A percentile compares a stretch with the other conserved stretches of the same genome.
These are phyloP conservation scores for Lasiurus cinereus DNA, from an alignment of 2,113 vertebrate species.

Conservation along the genomic window DNA sequence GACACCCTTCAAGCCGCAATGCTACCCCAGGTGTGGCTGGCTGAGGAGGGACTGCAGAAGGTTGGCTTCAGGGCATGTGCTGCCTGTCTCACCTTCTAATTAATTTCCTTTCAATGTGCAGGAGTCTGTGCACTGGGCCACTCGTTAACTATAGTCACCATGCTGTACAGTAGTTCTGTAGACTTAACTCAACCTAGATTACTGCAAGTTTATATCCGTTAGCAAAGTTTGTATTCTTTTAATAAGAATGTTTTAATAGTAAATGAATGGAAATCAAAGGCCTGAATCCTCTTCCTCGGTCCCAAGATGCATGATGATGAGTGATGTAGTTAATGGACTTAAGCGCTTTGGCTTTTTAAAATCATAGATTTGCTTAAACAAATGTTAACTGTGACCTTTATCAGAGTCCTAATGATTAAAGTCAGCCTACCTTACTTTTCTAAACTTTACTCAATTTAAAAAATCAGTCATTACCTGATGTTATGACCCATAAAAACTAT, in stretches of 20 bases:
- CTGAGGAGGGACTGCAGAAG: no score
- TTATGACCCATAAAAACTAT: background rate
- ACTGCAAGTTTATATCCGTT: background rate
- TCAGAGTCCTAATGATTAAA: slow-evolving; percentile 16
- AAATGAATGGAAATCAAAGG: slow-evolving; percentile 5
- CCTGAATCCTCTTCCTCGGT: background rate
- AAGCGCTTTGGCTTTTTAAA: background rate
- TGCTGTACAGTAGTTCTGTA: background rate
- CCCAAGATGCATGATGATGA: background rate
- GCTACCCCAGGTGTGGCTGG: no score
- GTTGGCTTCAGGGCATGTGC: no score
- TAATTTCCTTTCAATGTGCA: no score
- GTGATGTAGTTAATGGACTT: background rate
- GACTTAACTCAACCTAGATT: background rate
- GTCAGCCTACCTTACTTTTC: background rate
- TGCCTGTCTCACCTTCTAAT: no score
- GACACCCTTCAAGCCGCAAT: no score
- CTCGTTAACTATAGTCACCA: background rate
- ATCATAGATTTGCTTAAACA: background rate
- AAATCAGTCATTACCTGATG: background rate
- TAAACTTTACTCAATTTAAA: slow-evolving; percentile 4
- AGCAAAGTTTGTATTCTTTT: background rate
- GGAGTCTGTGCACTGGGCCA: no score
- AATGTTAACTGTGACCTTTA: background rate
- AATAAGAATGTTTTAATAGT: background rate